phyloP scores from a whole-genome alignment of 2,888 invertebrate species.

The Chymomyza amoena region DNA sequence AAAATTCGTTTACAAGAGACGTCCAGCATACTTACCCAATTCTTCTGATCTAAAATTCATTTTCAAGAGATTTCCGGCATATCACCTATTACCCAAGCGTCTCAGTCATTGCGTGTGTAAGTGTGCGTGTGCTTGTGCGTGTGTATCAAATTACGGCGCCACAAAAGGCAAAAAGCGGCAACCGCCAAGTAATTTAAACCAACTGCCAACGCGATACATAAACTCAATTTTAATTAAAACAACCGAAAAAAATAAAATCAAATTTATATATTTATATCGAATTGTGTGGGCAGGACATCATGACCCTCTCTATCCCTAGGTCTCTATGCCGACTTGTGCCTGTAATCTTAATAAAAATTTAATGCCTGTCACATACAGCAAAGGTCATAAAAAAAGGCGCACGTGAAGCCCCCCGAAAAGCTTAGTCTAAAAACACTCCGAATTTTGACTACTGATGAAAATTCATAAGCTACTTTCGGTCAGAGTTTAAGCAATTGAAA shows the following conservation, averaged over 20 bases:
- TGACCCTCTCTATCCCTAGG: slow-evolving; percentile 20
- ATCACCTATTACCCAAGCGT: too few species aligned
- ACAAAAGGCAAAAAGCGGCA: not conserved
- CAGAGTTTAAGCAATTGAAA: slow-evolving; percentile 54
- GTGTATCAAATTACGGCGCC: not conserved
- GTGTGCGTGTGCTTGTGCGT: not conserved
- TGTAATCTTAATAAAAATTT: slow-evolving; percentile 60
- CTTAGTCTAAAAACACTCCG: not conserved
- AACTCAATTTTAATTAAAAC: slow-evolving; percentile 60
- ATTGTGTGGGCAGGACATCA: slow-evolving; percentile 4
- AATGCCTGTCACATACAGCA: slow-evolving; percentile 47
- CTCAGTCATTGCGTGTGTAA: not conserved
- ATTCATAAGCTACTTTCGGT: slow-evolving; percentile 55
- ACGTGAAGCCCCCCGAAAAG: slow-evolving; percentile 13
- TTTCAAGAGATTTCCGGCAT: too few species aligned
- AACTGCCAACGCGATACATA: slow-evolving; percentile 37
- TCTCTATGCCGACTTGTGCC: slow-evolving; percentile 30
- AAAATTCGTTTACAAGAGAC: too few species aligned
- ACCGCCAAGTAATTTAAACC: slow-evolving; percentile 48
- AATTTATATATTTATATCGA: slow-evolving; percentile 38
- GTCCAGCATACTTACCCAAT: too few species aligned
- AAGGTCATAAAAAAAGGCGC: slow-evolving; percentile 46
- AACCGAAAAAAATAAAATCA: slow-evolving; percentile 32
- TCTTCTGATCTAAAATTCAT: too few species aligned
- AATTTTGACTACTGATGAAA: slow-evolving; percentile 47